Evolutionary conservation across 2,888 invertebrate species (phyloP).

Genomic region (Ormyrus rosae): DNA sequence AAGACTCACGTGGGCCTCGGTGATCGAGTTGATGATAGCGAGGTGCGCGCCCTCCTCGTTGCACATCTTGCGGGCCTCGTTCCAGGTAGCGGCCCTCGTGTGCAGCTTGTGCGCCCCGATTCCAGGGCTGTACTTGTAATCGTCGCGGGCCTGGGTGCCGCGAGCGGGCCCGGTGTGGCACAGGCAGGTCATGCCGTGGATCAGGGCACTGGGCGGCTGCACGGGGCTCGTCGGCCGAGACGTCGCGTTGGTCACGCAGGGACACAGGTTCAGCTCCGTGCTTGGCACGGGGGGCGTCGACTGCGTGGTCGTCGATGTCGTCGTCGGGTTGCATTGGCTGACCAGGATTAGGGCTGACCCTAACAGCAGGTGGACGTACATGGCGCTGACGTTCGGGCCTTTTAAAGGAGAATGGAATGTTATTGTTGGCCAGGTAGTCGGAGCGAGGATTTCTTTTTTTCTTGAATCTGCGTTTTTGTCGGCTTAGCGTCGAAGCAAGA

Average conservation of each 20-base stretch:
- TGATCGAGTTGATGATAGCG: slow-evolving; percentile 63
- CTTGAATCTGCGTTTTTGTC: too few relatives aligned
- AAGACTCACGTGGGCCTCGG: slow-evolving; percentile 60
- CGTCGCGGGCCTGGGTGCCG: slow-evolving; percentile 62
- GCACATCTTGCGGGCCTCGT: slow-evolving; percentile 68
- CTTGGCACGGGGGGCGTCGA: neutral
- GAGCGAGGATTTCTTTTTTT: too few relatives aligned
- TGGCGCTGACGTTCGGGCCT: neutral
- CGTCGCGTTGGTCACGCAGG: neutral
- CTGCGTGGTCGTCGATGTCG: neutral
- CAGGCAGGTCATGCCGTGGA: slow-evolving; percentile 67
- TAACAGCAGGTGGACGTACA: neutral
- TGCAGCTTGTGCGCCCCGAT: slow-evolving; percentile 70
- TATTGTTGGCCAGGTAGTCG: too few relatives aligned
- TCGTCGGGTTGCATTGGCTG: neutral
- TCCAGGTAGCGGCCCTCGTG: slow-evolving; percentile 66
- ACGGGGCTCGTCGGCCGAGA: neutral
- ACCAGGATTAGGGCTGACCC: neutral
- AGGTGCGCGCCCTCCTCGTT: slow-evolving; percentile 70
- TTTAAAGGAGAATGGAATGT: too few relatives aligned
- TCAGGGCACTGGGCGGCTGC: slow-evolving; percentile 51
- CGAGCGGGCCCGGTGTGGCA: slow-evolving; percentile 63
- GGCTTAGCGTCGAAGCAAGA: too few relatives aligned
- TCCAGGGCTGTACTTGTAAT: slow-evolving; percentile 66
- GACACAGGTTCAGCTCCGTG: slow-evolving; percentile 38